Evolutionary conservation across 2,113 vertebrate species (phyloP).

Genomic region (Sardina pilchardus): DNA sequence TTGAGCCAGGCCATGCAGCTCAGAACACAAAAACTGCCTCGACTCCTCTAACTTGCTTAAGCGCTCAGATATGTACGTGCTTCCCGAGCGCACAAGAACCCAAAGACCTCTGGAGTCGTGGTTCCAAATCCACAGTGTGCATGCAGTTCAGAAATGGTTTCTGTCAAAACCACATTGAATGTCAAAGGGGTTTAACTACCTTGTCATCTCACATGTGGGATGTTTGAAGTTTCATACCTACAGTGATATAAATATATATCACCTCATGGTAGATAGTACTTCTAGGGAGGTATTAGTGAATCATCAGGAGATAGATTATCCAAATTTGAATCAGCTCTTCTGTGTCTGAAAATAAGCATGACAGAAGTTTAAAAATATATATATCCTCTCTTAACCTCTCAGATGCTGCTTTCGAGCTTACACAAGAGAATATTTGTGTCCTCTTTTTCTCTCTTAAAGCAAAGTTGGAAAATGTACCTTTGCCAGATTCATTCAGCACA

Average conservation of each 20-base stretch:
- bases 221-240: not conserved
- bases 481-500: not conserved
- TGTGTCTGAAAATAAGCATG: too few species aligned
- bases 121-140: not conserved
- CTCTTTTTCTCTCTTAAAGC: not conserved
- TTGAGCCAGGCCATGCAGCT: not conserved
- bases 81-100: not conserved
- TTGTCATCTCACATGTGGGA: not conserved
- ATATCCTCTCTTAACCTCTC: not conserved
- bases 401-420: not conserved
- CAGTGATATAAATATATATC: not conserved
- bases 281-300: not conserved
- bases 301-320: not conserved
- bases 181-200: too few species aligned
- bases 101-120: not conserved
- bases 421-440: not conserved
- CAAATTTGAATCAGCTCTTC: not conserved
- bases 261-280: not conserved
- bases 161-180: not conserved
- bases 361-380: not conserved
- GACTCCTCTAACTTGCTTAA: not conserved
- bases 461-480: not conserved
- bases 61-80: not conserved
- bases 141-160: too few species aligned
- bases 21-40: not conserved